A percentile compares a stretch with the other conserved stretches of the same genome.
phyloP scores from a whole-genome alignment of 2,113 vertebrate genomes.

The Elephas maximus region DNA sequence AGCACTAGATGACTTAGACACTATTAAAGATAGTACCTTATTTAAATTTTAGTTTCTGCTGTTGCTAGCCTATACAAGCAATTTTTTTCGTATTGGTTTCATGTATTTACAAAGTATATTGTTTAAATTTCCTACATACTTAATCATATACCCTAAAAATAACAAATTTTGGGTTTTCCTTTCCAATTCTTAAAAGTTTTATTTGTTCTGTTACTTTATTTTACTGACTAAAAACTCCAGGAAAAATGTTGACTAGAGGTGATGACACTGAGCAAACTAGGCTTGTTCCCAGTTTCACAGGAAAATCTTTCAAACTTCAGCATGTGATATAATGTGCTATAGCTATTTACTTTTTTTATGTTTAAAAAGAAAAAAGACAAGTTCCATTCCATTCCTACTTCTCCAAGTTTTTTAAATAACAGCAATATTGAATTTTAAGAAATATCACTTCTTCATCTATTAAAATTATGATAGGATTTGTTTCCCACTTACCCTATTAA shows the following conservation, averaged over 20 bases:
- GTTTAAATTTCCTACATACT: neutral
- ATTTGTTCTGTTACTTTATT: conserved; percentile 14
- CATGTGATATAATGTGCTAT: neutral
- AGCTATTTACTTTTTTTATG: neutral
- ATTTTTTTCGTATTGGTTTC: neutral
- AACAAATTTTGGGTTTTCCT: neutral
- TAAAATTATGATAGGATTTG: neutral
- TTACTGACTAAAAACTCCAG: neutral
- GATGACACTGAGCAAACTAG: neutral
- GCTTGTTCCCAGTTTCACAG: neutral
- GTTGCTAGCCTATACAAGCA: neutral
- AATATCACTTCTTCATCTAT: neutral
- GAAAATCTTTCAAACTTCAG: neutral
- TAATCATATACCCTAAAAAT: neutral
- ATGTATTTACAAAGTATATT: neutral
- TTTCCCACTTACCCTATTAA: neutral
- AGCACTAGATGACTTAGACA: too few species aligned
- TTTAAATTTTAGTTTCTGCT: conserved; percentile 17
- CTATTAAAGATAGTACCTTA: neutral
- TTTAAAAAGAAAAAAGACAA: neutral
- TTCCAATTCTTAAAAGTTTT: neutral
- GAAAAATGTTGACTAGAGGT: neutral
- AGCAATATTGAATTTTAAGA: neutral
- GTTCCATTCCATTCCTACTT: neutral
- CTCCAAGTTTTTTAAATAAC: neutral